Evolutionary conservation across 1,140 invertebrate species (phyloP).

Genomic region (Grapholita molesta): DNA sequence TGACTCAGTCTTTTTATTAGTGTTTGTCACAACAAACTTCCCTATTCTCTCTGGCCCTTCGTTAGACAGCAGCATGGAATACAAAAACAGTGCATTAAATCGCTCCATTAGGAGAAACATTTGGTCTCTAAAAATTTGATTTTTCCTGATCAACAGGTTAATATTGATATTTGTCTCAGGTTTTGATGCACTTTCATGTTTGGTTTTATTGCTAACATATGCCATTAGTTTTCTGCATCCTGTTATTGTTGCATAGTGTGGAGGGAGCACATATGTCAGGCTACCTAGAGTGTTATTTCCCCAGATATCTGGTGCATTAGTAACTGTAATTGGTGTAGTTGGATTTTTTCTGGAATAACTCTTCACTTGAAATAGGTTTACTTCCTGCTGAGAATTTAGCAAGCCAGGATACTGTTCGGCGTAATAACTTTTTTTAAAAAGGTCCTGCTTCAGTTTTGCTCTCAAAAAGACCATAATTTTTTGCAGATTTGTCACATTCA

Average conservation of each 20-base stretch:
- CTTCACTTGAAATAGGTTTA: slow-evolving; percentile 41
- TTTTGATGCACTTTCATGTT: slow-evolving; percentile 17
- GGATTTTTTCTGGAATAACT: slow-evolving; percentile 55
- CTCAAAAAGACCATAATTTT: slow-evolving; percentile 52
- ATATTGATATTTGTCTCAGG: slow-evolving; percentile 25
- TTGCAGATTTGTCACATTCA: slow-evolving; percentile 42
- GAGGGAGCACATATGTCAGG: slow-evolving; percentile 50
- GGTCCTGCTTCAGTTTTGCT: slow-evolving; percentile 44
- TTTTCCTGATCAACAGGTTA: slow-evolving; percentile 35
- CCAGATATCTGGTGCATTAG: slow-evolving; percentile 50
- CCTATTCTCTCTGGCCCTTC: slow-evolving; percentile 27
- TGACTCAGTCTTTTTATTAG: slow-evolving; percentile 20
- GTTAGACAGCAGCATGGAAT: slow-evolving; percentile 62
- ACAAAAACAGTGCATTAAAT: slow-evolving; percentile 57
- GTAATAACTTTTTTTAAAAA: slow-evolving; percentile 37
- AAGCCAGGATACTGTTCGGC: slow-evolving; percentile 37
- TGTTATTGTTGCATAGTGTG: slow-evolving; percentile 60
- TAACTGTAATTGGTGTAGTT: slow-evolving; percentile 28
- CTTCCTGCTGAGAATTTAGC: slow-evolving; percentile 25
- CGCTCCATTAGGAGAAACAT: slow-evolving; percentile 46
- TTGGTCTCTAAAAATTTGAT: slow-evolving; percentile 40
- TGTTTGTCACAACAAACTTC: slow-evolving; percentile 3
- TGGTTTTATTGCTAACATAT: slow-evolving; percentile 25
- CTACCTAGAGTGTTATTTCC: slow-evolving; percentile 31
- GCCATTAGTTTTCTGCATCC: slow-evolving; percentile 54